Evolutionary conservation across 2,888 invertebrate species (phyloP).

Genomic region (Isotomurus palustris): DNA sequence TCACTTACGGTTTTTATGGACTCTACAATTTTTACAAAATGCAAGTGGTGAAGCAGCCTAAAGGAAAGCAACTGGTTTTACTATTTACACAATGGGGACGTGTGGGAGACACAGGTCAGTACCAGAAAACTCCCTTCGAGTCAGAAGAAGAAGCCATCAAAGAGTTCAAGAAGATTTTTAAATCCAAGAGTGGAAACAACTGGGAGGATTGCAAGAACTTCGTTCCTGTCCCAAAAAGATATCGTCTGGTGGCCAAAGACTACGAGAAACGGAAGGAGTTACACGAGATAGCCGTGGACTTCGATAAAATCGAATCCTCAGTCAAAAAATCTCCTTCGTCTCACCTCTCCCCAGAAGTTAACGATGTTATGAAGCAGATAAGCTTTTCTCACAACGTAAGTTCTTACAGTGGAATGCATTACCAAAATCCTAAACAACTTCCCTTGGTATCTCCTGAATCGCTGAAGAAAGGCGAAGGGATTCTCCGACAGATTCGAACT

Average conservation of each 20-base stretch:
- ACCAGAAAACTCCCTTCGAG: slow-evolving; percentile 53
- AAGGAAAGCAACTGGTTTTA: slow-evolving; percentile 51
- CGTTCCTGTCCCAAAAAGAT: slow-evolving; percentile 50
- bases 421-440: slow-evolving; percentile 11
- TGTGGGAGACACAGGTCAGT: slow-evolving; percentile 53
- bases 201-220: slow-evolving; percentile 50
- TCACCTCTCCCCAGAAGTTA: not conserved
- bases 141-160: slow-evolving; percentile 51
- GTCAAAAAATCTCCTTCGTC: slow-evolving; percentile 46
- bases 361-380: slow-evolving; percentile 24
- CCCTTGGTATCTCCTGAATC: slow-evolving; percentile 23
- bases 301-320: slow-evolving; percentile 49
- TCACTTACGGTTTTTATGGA: slow-evolving; percentile 51
- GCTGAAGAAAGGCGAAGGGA: slow-evolving; percentile 46
- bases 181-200: slow-evolving; percentile 54
- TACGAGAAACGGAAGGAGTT: slow-evolving; percentile 43
- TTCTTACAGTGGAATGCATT: not conserved
- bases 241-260: slow-evolving; percentile 51
- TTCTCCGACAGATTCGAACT: slow-evolving; percentile 49
- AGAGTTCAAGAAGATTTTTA: slow-evolving; percentile 55
- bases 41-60: slow-evolving; percentile 50
- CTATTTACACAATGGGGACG: slow-evolving; percentile 57
- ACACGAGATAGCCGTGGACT: slow-evolving; percentile 49
- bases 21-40: slow-evolving; percentile 57
- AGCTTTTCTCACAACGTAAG: slow-evolving; percentile 22